These are phyloP conservation scores for Erebia epiphron DNA, from an alignment of 2,888 invertebrate species.

Conservation along the genomic window DNA sequence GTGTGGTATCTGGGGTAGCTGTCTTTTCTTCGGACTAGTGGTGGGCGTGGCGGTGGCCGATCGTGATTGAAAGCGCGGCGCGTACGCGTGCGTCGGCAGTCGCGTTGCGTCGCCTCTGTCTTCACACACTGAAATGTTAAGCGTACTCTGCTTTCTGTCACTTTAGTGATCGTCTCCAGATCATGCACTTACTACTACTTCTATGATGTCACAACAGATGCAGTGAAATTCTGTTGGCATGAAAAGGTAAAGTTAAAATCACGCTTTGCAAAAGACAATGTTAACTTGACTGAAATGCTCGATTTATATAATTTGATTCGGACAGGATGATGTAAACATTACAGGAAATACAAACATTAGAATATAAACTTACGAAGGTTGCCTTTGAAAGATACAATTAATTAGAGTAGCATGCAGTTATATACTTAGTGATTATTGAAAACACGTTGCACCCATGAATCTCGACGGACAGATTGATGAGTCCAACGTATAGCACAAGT, in stretches of 20 bases:
- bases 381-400: constrained; percentile 49
- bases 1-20: constrained; percentile 96
- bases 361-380: constrained; percentile 46
- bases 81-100: constrained; percentile 82
- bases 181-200: background rate
- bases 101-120: constrained; percentile 65
- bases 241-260: background rate
- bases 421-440: constrained; percentile 45
- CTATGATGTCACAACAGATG: constrained; percentile 19
- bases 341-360: background rate
- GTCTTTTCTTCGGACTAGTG: constrained; percentile 97
- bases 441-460: constrained; percentile 31
- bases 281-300: background rate
- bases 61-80: constrained; percentile 90
- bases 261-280: background rate
- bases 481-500: constrained; percentile 32
- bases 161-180: constrained; percentile 28
- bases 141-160: constrained; percentile 38
- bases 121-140: constrained; percentile 39
- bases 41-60: constrained; percentile 97
- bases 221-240: background rate
- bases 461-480: constrained; percentile 29
- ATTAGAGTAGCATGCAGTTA: constrained; percentile 50
- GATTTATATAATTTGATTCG: background rate
- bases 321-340: background rate